Evolutionary conservation across 2,888 invertebrate species (phyloP), one percentile per base, ranked within the genome.

Genomic region (Enchytraeus crypticus): DNA sequence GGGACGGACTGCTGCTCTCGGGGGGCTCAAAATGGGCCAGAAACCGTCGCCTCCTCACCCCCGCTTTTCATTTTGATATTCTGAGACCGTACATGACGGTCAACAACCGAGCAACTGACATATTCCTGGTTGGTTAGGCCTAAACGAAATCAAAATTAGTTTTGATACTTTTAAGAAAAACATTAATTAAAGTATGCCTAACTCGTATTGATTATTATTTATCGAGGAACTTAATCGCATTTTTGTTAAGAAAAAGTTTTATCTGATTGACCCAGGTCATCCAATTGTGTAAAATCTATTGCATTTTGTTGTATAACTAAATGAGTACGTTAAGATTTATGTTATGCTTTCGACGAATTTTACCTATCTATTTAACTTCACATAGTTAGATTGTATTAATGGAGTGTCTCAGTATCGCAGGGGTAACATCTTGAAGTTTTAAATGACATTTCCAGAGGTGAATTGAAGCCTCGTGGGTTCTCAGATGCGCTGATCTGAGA

Each of bases 1-100:
- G 74, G 3, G 67, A 69, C 47, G 69, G 70, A 1, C 53, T 70
- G 5, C 55, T 70, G 33, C 45, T 69, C 18, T 58, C 64, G 26
- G 49, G 59, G 14, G 69, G 69, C 8, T 53, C 61, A 23, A 68
- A 66, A 34, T 69, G 69, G 69, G 59, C 64, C 5, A 53, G 69
- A n/a, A 66, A 66, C 49, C 53, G 70, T 26, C 64, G 67, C 23
- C 63, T 70, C 2, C 60, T 70, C 23, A 69, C 70, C 1, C 68
- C 69, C 14, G 69, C 68, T 0, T 70, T 70, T 57, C 70, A 70
- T 51, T 70, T 70, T 60, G 67, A 68, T 56, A 66, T 68, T 51
- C 62, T 70, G 14, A 64, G 62, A 53, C 65, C 67, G 3, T 70
- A 69, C 53, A 63, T 69, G 46, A 38, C 53, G 18, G 53, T 70